Evolutionary conservation across 2,113 vertebrate species (phyloP), one percentile per base, ranked within the genome.

Genomic region (Nyctereutes procyonoides): DNA sequence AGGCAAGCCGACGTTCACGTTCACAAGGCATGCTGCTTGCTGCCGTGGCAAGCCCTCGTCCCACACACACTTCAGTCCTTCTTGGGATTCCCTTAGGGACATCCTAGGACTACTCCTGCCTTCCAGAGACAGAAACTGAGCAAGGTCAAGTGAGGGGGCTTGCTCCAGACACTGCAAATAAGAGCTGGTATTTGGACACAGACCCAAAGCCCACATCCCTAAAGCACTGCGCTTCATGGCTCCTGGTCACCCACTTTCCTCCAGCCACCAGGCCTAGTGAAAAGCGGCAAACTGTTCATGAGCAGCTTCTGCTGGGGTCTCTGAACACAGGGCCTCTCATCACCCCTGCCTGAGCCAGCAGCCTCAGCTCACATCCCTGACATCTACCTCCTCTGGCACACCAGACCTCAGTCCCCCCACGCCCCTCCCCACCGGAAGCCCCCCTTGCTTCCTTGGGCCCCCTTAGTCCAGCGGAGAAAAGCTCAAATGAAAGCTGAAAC

Each of bases 61-160:
- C 30, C 43, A 12, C 12, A 3, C 6, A 8, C 11, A 8, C 3
- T 30, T 20, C 30, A 8, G 43, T 3, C 1, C 77, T 77, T 30
- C 77, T 8, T 14, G 8, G 62, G 28, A 32, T 6, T 28, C 16
- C 11, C 51, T 15, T 28, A 20, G 28, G 56, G 12, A 5, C 35
- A 32, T 32, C 58, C 48, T n/a, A 0, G 19, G 6, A 0, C 11
- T 20, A 5, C 35, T 35, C 12, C n/a, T 0, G 0, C 10, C 7
- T 5, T 38, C 8, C 24, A 13, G 11, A 19, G 24, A 58, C n/a
- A 53, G 56, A 80, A 20, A 19, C 8, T 4, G 20, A 88, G 55
- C 32, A 53, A 2, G 2, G 71, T 19, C 38, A 19, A 60, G 19
- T 30, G 16, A 14, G 35, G 51, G 0, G 43, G 14, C 5, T 24